A percentile compares a stretch with the other conserved stretches of the same genome.
phyloP scores from a whole-genome alignment of 1,140 invertebrate genomes.

The Leptinotarsa defecta region DNA sequence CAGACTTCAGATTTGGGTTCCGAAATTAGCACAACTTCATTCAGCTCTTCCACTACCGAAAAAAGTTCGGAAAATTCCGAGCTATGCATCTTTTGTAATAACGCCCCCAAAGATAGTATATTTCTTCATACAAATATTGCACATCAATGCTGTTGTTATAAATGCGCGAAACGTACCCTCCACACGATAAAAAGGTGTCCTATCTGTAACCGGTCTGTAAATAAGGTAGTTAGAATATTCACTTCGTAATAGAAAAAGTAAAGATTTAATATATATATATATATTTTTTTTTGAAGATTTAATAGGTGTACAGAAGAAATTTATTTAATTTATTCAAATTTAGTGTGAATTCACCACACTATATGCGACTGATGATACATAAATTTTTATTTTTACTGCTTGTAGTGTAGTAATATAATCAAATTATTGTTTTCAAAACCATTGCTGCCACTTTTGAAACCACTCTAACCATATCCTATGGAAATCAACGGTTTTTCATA shows the following conservation, averaged over 20 bases:
- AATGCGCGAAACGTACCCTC: conserved; percentile 68
- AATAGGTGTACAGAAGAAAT: conserved; percentile 45
- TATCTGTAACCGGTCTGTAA: conserved; percentile 68
- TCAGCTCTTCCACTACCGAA: conserved; percentile 12
- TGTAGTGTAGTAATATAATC: background rate
- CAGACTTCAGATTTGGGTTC: conserved; percentile 29
- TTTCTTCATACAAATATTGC: conserved; percentile 68
- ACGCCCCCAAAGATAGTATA: conserved; percentile 65
- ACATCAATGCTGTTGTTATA: conserved; percentile 72
- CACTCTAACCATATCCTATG: too few species aligned
- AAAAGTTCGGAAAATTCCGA: conserved; percentile 41
- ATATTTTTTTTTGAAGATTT: background rate
- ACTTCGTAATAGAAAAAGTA: conserved; percentile 31
- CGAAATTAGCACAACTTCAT: conserved; percentile 27
- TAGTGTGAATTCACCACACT: background rate
- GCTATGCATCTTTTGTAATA: conserved; percentile 65
- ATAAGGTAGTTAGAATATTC: conserved; percentile 65
- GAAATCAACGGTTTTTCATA: too few species aligned
- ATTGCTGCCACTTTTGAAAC: too few species aligned
- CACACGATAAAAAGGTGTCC: conserved; percentile 66
- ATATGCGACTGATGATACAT: background rate
- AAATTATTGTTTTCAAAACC: too few species aligned
- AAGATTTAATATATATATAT: conserved; percentile 20
- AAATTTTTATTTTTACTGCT: background rate
- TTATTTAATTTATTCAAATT: conserved; percentile 35